phyloP scores from a whole-genome alignment of 2,888 invertebrate species.

The Euzetes globulus region DNA sequence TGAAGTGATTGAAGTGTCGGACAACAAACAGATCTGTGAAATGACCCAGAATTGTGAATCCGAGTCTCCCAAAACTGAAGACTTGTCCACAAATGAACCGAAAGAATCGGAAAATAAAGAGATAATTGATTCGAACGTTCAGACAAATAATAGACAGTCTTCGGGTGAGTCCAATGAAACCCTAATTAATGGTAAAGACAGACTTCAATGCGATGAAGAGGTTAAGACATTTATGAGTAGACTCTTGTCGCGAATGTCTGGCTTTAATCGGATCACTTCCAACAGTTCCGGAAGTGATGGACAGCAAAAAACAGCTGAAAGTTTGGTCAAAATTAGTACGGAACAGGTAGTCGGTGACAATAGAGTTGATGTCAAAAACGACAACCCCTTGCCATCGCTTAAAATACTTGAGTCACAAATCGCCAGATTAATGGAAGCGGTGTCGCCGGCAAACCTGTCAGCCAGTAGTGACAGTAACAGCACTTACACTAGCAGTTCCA shows the following conservation, averaged over 20 bases:
- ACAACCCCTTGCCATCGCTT: conserved; percentile 7
- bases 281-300: background rate
- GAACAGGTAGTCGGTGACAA: no score
- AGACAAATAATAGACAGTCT: background rate
- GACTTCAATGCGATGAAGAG: background rate
- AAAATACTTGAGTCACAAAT: conserved; percentile 41
- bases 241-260: background rate
- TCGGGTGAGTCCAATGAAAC: background rate
- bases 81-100: background rate
- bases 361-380: background rate
- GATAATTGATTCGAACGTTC: background rate
- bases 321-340: background rate
- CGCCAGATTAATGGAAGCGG: conserved; percentile 40
- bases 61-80: background rate
- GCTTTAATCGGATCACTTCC: background rate
- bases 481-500: conserved; percentile 40
- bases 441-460: conserved; percentile 40
- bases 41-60: background rate
- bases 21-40: background rate
- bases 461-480: conserved; percentile 27
- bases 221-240: conserved; percentile 2
- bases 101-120: background rate
- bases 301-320: background rate
- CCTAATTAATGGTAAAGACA: background rate
- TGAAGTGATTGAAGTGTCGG: background rate